These are phyloP conservation scores for Microplitis deprimator DNA, from an alignment of 2,888 invertebrate species.

Conservation along the genomic window DNA sequence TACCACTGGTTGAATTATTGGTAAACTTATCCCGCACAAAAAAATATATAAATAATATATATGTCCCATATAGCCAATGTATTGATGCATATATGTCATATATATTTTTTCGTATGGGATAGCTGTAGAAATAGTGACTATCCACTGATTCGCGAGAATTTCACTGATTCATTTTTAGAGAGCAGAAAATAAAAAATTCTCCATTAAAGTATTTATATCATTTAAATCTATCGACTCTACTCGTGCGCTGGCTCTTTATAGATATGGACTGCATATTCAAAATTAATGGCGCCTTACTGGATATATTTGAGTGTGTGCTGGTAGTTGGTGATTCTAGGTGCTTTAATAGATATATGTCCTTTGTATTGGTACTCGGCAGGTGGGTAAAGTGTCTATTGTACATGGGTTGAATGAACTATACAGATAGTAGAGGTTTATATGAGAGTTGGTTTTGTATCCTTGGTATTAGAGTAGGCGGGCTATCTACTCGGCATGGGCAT, in stretches of 20 bases:
- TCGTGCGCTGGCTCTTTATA: conserved; percentile 7
- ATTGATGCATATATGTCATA: too few species aligned
- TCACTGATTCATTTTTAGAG: too few species aligned
- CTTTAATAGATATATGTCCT: conserved; percentile 61
- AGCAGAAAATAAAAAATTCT: too few species aligned
- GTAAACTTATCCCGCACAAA: too few species aligned
- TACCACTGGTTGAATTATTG: too few species aligned
- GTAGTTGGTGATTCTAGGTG: conserved; percentile 56
- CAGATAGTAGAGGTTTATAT: conserved; percentile 53
- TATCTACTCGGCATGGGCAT: conserved; percentile 60
- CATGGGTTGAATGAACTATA: conserved; percentile 53
- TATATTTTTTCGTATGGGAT: too few species aligned
- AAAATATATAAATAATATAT: too few species aligned
- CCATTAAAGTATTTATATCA: too few species aligned
- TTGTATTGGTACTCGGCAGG: conserved; percentile 52
- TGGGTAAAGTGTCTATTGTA: conserved; percentile 40
- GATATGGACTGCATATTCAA: conserved; percentile 56
- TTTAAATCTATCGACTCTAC: too few species aligned
- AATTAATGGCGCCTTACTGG: conserved; percentile 62
- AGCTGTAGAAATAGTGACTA: too few species aligned
- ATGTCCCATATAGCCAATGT: too few species aligned
- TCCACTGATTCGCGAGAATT: too few species aligned
- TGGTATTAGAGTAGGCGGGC: conserved; percentile 47
- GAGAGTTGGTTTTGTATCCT: conserved; percentile 50
- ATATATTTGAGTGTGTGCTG: conserved; percentile 59